phyloP scores from a whole-genome alignment of 2,797 vertebrate genomes.

The Alosa sapidissima region DNA sequence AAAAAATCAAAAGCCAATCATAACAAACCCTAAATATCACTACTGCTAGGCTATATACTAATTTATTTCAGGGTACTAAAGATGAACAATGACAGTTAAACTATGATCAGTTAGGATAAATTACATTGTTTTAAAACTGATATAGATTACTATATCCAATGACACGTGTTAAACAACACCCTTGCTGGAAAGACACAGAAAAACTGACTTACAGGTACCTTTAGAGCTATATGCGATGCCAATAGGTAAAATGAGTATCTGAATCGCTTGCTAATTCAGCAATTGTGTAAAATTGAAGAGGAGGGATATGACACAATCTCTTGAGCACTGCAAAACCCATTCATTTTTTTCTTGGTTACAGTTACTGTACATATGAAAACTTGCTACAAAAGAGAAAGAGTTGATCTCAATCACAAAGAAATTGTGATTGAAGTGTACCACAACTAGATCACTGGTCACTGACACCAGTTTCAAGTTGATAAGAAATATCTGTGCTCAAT shows the following conservation, averaged over 20 bases:
- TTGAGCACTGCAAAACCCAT: background rate
- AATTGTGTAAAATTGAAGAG: slow-evolving; percentile 39
- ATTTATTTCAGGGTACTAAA: background rate
- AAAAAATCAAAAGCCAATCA: slow-evolving; percentile 5
- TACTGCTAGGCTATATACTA: background rate
- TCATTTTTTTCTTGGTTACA: background rate
- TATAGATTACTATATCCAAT: background rate
- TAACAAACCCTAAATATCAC: background rate
- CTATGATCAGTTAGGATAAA: background rate
- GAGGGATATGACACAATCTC: slow-evolving; percentile 13
- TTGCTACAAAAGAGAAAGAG: background rate
- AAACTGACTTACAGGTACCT: slow-evolving; percentile 47
- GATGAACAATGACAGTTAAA: background rate
- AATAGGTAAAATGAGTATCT: slow-evolving; percentile 58
- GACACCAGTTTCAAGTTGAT: background rate
- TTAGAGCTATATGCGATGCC: slow-evolving; percentile 53
- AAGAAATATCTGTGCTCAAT: background rate
- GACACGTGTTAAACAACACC: background rate
- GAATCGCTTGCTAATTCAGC: slow-evolving; percentile 62
- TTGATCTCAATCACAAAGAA: background rate
- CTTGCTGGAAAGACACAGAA: background rate
- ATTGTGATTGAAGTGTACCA: background rate
- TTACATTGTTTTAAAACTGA: background rate
- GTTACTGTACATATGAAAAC: background rate
- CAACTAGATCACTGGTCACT: background rate